A percentile compares a stretch with the other conserved stretches of the same genome.
Conservation (phyloP, 2,888 invertebrate genomes). For the Cataglyphis albicans region DNA sequence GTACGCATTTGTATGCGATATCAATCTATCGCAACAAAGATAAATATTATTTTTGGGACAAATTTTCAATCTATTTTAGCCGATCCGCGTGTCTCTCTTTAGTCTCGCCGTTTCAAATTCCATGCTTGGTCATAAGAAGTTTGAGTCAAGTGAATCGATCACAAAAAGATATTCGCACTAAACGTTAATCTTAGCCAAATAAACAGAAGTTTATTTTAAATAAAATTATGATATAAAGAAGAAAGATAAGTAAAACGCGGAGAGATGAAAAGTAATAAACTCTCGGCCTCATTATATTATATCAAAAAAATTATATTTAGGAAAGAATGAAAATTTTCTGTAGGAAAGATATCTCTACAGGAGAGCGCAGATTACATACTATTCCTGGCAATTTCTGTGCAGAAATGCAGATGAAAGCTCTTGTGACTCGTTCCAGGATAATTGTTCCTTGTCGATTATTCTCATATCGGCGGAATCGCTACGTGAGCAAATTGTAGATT, state of each 20-base stretch:
- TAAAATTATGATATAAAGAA: background rate
- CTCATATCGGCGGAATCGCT: background rate
- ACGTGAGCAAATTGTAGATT: constrained; percentile 2
- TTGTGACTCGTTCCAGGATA: background rate
- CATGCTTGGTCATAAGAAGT: constrained; percentile 18
- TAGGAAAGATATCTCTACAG: background rate
- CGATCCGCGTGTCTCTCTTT: background rate
- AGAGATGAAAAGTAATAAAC: too few relatives aligned
- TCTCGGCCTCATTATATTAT: background rate
- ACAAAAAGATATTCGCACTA: background rate
- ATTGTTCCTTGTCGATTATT: background rate
- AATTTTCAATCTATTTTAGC: constrained; percentile 56
- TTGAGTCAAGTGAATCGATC: background rate
- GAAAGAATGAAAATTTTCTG: background rate
- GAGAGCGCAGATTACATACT: background rate
- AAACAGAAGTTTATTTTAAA: background rate
- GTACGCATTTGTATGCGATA: constrained; percentile 1
- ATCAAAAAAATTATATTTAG: background rate
- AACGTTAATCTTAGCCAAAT: background rate
- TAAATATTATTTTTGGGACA: constrained; percentile 74
- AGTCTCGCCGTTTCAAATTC: constrained; percentile 16
- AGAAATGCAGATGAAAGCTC: background rate
- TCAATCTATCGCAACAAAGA: constrained; percentile 49
- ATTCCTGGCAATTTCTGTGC: background rate
- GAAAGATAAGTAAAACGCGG: background rate